Base-by-base conservation (phyloP, 2,113 vertebrate species). In the Epinephelus cyanopodus region DNA sequence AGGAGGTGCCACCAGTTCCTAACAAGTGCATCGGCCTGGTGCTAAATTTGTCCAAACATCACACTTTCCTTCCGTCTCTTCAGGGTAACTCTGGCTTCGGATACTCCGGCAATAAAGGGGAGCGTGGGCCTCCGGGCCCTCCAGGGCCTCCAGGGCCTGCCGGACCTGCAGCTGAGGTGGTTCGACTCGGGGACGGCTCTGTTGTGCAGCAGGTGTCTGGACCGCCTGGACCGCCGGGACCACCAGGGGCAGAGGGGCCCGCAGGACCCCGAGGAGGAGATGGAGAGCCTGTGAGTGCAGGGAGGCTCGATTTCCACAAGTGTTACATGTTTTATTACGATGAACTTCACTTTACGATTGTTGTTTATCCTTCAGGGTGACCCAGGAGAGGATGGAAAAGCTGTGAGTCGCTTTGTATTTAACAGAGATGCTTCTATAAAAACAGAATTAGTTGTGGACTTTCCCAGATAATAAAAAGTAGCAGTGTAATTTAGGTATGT, bases 381-480 rank as follows among this genome's bases (percentile, higher is more conserved):
- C 80, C 97, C 97, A 0, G 98, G 98, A 0, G 96, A 97, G 86
- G 96, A 98, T 0, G 97, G 97, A 11, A 97, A 95, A 87, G 68
- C 93, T 0, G 97, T 99, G 92, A 96, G 98, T 95, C 4, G 52
- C 18, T 62, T 57, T 64, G 15, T 76, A 29, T 0, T 50, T 9
- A 39, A 37, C 6, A 58, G 1, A 23, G 37, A 45, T 65, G 0
- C 50, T 77, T 66, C n/a, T 53, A 11, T 25, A 52, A 48, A 71
- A 21, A 6, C 9, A 57, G 0, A 45, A 33, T 74, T 12, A 21
- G 10, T 68, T 5, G 3, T 47, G 2, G 21, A 1, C 5, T 25
- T 52, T 25, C 75, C 1, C 48, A 4, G 1, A 47, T 60, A 0
- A 1, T 45, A 2, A 45, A 57, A 47, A 12, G 47, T 12, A 5